A percentile compares a stretch with the other conserved stretches of the same genome.
Conservation (phyloP, 2,797 vertebrate genomes). For the Helicolenus hilgendorfi region DNA sequence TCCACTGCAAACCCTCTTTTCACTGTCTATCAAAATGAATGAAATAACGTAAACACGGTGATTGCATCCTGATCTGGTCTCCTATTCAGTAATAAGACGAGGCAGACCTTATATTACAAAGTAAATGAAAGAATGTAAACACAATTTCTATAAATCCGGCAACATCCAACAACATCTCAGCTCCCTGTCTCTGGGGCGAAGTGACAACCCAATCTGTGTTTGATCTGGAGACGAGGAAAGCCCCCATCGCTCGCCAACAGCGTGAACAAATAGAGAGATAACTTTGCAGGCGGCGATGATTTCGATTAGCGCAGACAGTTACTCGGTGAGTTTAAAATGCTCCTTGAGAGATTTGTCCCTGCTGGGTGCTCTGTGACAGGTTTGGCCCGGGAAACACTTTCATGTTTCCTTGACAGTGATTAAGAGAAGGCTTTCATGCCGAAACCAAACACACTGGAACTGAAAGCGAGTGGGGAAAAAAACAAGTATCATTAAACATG, state of each 20-base stretch:
- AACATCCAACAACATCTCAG: neutral
- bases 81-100: neutral
- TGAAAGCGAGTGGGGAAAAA: neutral
- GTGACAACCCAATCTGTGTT: constrained; percentile 31
- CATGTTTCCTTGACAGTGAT: constrained; percentile 20
- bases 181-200: constrained; percentile 6
- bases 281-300: constrained; percentile 27
- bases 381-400: constrained; percentile 14
- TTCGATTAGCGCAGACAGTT: constrained; percentile 31
- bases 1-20: neutral
- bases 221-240: constrained; percentile 36
- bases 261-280: constrained; percentile 13
- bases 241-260: neutral
- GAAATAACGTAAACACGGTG: neutral
- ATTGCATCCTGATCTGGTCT: neutral
- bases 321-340: constrained; percentile 26
- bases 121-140: neutral
- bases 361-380: constrained; percentile 19
- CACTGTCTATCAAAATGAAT: neutral
- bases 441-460: neutral
- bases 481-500: neutral
- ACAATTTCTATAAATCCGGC: neutral
- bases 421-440: constrained; percentile 6
- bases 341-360: constrained; percentile 26
- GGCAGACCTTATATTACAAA: neutral